A percentile compares a stretch with the other conserved stretches of the same genome.
Conservation (phyloP, 2,888 invertebrate genomes). For the Quadroppia sp. region DNA sequence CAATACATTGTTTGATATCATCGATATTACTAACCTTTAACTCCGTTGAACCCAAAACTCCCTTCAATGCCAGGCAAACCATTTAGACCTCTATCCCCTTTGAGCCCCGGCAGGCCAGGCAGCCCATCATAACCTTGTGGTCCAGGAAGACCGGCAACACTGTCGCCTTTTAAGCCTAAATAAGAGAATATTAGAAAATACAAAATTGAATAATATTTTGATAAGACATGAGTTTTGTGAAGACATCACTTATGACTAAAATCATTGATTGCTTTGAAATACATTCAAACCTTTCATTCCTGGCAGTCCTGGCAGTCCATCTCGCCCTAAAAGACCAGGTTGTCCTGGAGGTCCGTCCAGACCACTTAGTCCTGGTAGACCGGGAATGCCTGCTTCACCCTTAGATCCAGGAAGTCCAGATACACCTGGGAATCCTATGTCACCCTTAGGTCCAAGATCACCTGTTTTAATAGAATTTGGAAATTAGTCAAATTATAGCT, state of each 20-base stretch:
- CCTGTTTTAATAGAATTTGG: no score
- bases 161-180: slow-evolving; percentile 21
- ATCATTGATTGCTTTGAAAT: neutral
- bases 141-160: slow-evolving; percentile 29
- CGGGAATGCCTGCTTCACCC: slow-evolving; percentile 41
- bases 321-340: slow-evolving; percentile 59
- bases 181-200: no score
- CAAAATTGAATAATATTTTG: neutral
- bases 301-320: slow-evolving; percentile 52
- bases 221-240: no score
- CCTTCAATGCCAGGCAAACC: slow-evolving; percentile 59
- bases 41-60: slow-evolving; percentile 65
- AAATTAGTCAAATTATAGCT: no score
- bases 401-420: slow-evolving; percentile 37
- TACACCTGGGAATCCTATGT: slow-evolving; percentile 48
- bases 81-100: slow-evolving; percentile 65
- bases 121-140: slow-evolving; percentile 52
- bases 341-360: slow-evolving; percentile 46
- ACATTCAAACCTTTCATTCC: slow-evolving; percentile 50
- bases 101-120: slow-evolving; percentile 58
- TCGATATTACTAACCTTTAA: slow-evolving; percentile 51
- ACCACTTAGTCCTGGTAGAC: slow-evolving; percentile 58
- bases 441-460: slow-evolving; percentile 50
- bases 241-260: neutral
- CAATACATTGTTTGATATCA: no score